These are phyloP conservation scores for Xestia rhomboidea DNA, from an alignment of 2,888 invertebrate species.

Conservation along the genomic window DNA sequence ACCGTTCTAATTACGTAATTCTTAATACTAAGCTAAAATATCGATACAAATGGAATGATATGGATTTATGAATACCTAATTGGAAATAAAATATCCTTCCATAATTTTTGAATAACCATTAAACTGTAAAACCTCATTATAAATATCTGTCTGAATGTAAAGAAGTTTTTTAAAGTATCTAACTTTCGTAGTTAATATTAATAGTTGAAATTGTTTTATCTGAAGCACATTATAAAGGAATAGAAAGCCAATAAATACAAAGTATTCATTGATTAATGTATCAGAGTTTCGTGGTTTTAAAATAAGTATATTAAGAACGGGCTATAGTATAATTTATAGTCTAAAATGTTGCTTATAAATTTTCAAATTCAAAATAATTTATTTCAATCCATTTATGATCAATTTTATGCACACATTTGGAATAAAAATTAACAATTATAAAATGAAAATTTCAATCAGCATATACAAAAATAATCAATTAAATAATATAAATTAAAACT, in stretches of 20 bases:
- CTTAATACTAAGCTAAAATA: too few species aligned
- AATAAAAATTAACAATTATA: too few species aligned
- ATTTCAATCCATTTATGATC: too few species aligned
- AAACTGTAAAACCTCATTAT: not conserved
- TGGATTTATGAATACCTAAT: too few species aligned
- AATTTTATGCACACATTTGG: too few species aligned
- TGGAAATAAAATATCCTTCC: not conserved
- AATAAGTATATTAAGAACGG: not conserved
- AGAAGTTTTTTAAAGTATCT: not conserved
- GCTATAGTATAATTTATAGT: not conserved
- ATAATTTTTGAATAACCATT: not conserved
- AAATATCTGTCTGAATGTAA: not conserved
- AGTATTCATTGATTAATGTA: constrained; percentile 29
- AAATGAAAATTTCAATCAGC: too few species aligned
- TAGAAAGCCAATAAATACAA: constrained; percentile 14
- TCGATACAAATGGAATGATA: too few species aligned
- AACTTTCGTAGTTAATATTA: constrained; percentile 15
- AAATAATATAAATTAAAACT: too few species aligned
- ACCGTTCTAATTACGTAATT: not conserved
- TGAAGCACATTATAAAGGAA: constrained; percentile 12
- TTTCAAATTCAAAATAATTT: too few species aligned
- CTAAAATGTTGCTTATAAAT: not conserved
- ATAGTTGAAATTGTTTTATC: constrained; percentile 16
- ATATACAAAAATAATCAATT: too few species aligned
- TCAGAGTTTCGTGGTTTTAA: constrained; percentile 8